Base-by-base conservation (phyloP, 2,113 vertebrate species). In the Ictalurus punctatus region DNA sequence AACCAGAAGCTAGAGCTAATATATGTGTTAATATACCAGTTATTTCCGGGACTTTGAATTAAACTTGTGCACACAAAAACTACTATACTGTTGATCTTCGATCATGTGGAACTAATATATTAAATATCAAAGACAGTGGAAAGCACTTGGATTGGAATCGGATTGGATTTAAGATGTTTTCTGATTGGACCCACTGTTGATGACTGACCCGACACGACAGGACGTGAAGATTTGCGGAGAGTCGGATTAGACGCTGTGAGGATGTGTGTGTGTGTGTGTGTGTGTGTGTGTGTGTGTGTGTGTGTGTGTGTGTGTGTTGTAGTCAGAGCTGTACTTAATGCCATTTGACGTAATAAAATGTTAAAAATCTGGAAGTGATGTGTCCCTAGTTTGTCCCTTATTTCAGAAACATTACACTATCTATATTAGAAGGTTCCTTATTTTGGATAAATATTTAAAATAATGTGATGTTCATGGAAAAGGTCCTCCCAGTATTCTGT, bases 271-370 rank as follows among this genome's bases (percentile, higher is more conserved):
- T 79, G 76, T 52, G 30, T 17, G 52, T 2, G 14, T 10, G 25
- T n/a, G 48, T 80, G 76, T 80, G 44, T n/a, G 25, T n/a, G 48
- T 80, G 76, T 80, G 44, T n/a, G 25, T n/a, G 48, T 80, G 76
- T 80, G 44, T n/a, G 25, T n/a, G 48, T 80, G 76, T 79, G 76
- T 52, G 30, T 17, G 52, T 2, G 14, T 10, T 44, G 17, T 40
- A 17, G 8, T 76, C 37, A 44, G 37, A 9, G 37, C 37, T 76
- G 16, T 17, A 37, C 37, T 27, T 65, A 27, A 25, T 25, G 2
- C 25, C 23, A 61, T 61, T 61, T 61, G 23, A 61, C 25, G 21
- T 58, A 58, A 3, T 56, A 58, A 17, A 58, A 58, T 58, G 56
- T 16, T 56, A 56, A 56, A 56, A 58, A 17, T 58, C 7, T 58